Percentiles rank a stretch among this genome's conserved stretches.
Conservation (phyloP, 1,140 invertebrate species). For the Aplysia californica region DNA sequence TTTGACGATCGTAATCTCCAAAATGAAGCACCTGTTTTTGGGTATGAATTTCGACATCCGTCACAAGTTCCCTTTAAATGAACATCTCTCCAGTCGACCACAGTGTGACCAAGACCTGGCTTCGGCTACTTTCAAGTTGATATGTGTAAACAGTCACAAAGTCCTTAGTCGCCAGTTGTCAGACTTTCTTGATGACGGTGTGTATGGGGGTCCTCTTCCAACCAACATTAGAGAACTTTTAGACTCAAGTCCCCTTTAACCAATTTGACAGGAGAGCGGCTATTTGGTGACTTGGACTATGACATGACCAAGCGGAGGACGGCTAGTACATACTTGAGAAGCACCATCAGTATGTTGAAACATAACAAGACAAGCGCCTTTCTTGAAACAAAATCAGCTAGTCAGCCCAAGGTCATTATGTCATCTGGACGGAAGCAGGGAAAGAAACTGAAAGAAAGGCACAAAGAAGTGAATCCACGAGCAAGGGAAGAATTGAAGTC, state of each 20-base stretch:
- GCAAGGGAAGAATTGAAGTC: too few species aligned
- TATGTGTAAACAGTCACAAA: conserved; percentile 13
- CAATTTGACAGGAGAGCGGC: conserved; percentile 30
- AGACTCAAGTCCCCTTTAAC: conserved; percentile 28
- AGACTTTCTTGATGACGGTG: conserved; percentile 31
- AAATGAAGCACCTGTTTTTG: too few species aligned
- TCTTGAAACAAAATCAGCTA: too few species aligned
- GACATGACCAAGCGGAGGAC: conserved; percentile 25
- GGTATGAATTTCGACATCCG: too few species aligned
- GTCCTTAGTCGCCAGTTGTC: conserved; percentile 26
- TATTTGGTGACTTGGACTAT: conserved; percentile 34
- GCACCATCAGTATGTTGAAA: conserved; percentile 14
- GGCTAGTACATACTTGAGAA: conserved; percentile 25
- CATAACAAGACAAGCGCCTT: conserved; percentile 14
- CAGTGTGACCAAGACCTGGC: not conserved
- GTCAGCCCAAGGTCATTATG: too few species aligned
- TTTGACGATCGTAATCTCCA: not conserved
- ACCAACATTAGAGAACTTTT: not conserved
- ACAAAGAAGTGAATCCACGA: too few species aligned
- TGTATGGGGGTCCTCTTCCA: conserved; percentile 6
- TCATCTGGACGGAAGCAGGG: too few species aligned
- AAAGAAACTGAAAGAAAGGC: too few species aligned
- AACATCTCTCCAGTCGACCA: not conserved
- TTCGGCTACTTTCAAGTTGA: not conserved
- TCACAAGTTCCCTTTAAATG: too few species aligned